phyloP scores from a whole-genome alignment of 2,797 vertebrate genomes.

The Coracias cyanogaster region DNA sequence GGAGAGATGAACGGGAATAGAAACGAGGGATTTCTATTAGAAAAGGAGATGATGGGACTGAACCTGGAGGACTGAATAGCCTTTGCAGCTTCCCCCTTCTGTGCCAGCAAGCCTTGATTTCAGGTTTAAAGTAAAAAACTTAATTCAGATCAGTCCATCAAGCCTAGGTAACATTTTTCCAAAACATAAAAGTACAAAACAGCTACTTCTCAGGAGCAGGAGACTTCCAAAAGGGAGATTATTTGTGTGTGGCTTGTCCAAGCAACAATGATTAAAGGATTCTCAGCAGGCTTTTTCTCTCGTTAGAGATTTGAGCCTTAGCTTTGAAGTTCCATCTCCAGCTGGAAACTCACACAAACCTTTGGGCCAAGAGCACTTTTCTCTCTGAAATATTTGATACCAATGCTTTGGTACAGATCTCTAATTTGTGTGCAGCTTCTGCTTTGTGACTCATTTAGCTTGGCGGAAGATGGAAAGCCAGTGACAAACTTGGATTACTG shows the following conservation, averaged over 20 bases:
- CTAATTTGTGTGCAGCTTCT: background rate
- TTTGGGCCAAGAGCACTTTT: background rate
- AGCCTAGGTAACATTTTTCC: background rate
- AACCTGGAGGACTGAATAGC: background rate
- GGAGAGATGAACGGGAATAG: background rate
- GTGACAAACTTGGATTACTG: background rate
- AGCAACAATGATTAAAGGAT: background rate
- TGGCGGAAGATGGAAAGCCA: background rate
- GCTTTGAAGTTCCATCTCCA: constrained; percentile 43
- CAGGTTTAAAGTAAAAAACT: background rate
- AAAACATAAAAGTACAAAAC: background rate
- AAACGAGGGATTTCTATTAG: background rate
- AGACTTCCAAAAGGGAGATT: background rate
- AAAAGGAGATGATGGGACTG: background rate
- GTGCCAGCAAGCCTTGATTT: background rate
- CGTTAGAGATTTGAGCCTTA: background rate
- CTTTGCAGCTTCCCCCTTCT: background rate
- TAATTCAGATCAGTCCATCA: background rate
- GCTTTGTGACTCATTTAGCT: background rate
- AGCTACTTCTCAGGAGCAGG: background rate
- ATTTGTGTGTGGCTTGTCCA: constrained; percentile 24
- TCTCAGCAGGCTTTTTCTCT: constrained; percentile 5
- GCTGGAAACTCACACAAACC: constrained; percentile 11
- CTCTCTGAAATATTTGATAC: background rate
- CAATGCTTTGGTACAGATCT: background rate